Base-by-base conservation (phyloP, 1,140 invertebrate genomes). In the Archegozetes longisetosus region DNA sequence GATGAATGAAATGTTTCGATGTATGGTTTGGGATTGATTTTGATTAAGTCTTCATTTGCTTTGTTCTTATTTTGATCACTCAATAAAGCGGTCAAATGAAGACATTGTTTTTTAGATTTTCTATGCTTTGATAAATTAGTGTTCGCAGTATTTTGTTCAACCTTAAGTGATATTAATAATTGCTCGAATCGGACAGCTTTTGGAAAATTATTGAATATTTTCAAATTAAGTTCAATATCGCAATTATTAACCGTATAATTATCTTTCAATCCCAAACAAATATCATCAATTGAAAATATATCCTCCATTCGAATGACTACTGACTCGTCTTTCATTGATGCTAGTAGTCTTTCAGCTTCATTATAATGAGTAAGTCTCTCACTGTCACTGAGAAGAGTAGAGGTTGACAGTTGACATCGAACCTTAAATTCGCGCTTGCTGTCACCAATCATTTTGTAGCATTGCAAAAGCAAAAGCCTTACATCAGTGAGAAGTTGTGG, bases 401-500 rank as follows among this genome's bases (percentile, higher is more conserved):
- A 9, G 32, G 32, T 17, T 6, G 32, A 6, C 32, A 40, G 17
- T 17, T 40, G 32, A 17, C 32, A 40, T 17, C 17, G 32, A 17
- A 40, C 32, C 17, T 40, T 40, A 17, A 40, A 40, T 6, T 9
- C 32, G 17, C 32, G 32, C 6, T 17, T 6, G 6, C 6, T 9
- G 32, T 40, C 32, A 17, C 32, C 32, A 40, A 40, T 17, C 32
- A 40, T 40, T 40, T 40, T 17, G 32, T 40, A 58, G 46, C 63
- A 93, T 82, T 50, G 82, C 79, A 57, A 83, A 82, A 70, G 84
- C 85, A 3, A 71, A 73, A 62, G 71, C 70, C 6, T 73, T 62
- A 68, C 70, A 77, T 73, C 73, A 76, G 62, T 84, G 78, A 49
- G 74, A 17, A 95, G 74, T 46, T 82, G 76, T 28, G 75, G 72